Base-by-base conservation (phyloP, 2,888 invertebrate genomes). In the Diarsia mendica region DNA sequence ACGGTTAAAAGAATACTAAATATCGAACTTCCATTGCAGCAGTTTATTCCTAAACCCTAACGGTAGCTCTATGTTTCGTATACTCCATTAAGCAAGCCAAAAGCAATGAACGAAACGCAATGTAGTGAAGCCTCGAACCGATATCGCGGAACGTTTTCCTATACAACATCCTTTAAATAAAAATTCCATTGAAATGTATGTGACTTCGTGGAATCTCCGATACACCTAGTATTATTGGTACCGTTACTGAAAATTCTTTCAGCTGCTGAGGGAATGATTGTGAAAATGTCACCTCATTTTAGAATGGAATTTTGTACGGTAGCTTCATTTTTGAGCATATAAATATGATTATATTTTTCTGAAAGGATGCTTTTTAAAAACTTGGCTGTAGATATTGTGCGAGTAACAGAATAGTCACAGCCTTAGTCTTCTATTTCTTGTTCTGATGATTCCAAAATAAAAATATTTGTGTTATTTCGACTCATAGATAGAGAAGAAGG, bases 101-200 rank as follows among this genome's bases (percentile, higher is more conserved):
- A 83, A 83, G 83, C 82, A 83, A 82, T 82, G 83, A 82, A 83
- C 75, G 61, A 83, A 83, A 82, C 82, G 83, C 83, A 82, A 82
- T 82, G 82, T 82, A 82, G 61, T 79, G 82, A 67, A 81, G 74
- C 66, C 75, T 71, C 75, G 65, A 68, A 65, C 72, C 79, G 82
- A 79, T 82, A 82, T 81, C 81, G 64, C 61, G 60, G 61, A 81
- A 67, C 72, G 60, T 67, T 81, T 65, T 28, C 46, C 44, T 51
- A 51, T 68, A 77, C 53, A 73, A 55, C 69, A 78, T 67, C 23
- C 83, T 83, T 79, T 79, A 75, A 71, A 79, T 83, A 83, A 82
- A 81, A 83, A 82, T 82, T 83, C 83, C 82, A 74, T 75, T 79
- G 55, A 58, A 75, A 75, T 79, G 44, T 79, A 83, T 82, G 74